These are phyloP conservation scores for Eupithecia abbreviata DNA, from an alignment of 2,888 invertebrate species.

Conservation along the genomic window DNA sequence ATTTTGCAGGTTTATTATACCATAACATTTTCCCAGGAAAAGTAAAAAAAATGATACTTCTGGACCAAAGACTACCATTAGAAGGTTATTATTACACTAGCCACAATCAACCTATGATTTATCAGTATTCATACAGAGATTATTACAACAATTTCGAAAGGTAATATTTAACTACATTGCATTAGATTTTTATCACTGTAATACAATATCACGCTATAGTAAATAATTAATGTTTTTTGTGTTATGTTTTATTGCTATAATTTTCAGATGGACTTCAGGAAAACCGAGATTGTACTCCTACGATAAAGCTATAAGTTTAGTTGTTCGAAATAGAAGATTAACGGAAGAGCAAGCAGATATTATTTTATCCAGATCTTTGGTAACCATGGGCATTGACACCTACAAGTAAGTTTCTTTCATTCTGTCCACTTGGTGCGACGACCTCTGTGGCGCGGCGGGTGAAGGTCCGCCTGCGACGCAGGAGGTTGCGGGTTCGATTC, in stretches of 20 bases:
- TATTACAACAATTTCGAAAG: conserved; percentile 62
- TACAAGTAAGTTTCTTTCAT: conserved; percentile 60
- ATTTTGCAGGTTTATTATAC: conserved; percentile 62
- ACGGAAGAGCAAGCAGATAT: conserved; percentile 75
- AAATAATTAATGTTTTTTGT: neutral
- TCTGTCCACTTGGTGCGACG: neutral
- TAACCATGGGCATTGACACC: conserved; percentile 66
- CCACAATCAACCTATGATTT: conserved; percentile 49
- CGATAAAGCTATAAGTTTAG: conserved; percentile 68
- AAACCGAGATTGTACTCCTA: conserved; percentile 52
- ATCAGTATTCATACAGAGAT: conserved; percentile 48
- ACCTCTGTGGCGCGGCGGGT: too few species aligned
- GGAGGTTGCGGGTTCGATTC: too few species aligned
- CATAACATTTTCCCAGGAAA: conserved; percentile 75
- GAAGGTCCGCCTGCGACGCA: too few species aligned
- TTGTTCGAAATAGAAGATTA: conserved; percentile 69
- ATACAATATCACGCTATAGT: neutral
- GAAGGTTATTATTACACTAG: conserved; percentile 51
- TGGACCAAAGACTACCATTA: conserved; percentile 55
- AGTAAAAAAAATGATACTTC: conserved; percentile 73
- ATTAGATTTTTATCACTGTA: neutral
- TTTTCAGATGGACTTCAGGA: conserved; percentile 51
- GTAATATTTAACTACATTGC: conserved; percentile 44
- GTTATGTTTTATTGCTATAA: neutral
- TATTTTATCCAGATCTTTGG: conserved; percentile 74